Evolutionary conservation across 2,113 vertebrate species (phyloP).

Genomic region (Dryoscopus gambensis): DNA sequence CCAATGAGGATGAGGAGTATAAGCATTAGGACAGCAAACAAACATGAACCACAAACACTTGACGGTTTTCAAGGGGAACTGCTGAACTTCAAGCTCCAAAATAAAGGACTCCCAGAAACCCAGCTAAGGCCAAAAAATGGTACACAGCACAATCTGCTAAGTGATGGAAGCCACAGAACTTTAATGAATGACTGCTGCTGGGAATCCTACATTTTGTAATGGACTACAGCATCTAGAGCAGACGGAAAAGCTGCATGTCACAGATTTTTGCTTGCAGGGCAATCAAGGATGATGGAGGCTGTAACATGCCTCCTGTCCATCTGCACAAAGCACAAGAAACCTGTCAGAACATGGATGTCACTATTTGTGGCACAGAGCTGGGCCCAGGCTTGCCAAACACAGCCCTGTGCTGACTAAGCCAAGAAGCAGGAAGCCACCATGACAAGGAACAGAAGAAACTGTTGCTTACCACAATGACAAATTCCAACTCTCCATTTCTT

Average conservation of each 20-base stretch:
- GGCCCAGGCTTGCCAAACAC: not conserved
- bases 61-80: not conserved
- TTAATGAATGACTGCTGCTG: not conserved
- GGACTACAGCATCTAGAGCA: not conserved
- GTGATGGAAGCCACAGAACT: not conserved
- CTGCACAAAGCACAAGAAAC: not conserved
- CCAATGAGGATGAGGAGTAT: not conserved
- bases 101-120: not conserved
- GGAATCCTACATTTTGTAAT: not conserved
- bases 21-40: not conserved
- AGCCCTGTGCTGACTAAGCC: not conserved
- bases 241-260: not conserved
- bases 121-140: not conserved
- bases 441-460: not conserved
- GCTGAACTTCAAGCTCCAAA: not conserved
- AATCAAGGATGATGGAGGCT: not conserved
- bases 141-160: rapidly evolving
- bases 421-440: not conserved
- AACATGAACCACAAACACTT: not conserved
- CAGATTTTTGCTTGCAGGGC: not conserved
- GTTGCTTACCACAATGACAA: not conserved
- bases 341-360: not conserved
- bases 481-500: not conserved
- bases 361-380: not conserved
- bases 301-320: not conserved